Percentiles rank a stretch among this genome's conserved stretches.
phyloP scores from a whole-genome alignment of 2,113 vertebrate genomes.

The Pterocles orientalis region DNA sequence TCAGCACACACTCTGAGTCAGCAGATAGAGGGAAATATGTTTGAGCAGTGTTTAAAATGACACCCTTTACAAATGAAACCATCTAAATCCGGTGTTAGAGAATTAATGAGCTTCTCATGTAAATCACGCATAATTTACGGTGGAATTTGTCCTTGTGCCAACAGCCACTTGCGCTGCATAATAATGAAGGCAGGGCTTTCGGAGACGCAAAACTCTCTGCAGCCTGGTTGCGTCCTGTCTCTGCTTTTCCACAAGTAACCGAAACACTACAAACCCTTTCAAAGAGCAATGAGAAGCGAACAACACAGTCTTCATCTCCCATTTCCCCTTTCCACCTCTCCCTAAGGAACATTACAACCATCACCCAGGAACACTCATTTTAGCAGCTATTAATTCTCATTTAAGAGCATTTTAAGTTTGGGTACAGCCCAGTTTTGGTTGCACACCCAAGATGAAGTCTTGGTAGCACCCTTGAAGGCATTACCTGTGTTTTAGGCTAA shows the following conservation, averaged over 20 bases:
- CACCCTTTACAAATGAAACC: constrained; percentile 75
- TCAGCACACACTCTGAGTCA: constrained; percentile 34
- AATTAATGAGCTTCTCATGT: constrained; percentile 83
- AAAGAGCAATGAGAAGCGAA: background rate
- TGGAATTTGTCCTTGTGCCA: constrained; percentile 78
- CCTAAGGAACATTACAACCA: background rate
- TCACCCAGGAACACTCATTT: background rate
- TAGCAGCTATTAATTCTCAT: background rate
- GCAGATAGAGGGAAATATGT: constrained; percentile 38
- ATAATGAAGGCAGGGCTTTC: constrained; percentile 73
- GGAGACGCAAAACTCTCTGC: constrained; percentile 5
- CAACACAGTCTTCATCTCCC: background rate
- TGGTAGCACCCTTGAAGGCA: accelerated
- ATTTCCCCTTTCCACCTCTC: background rate
- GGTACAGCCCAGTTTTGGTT: background rate
- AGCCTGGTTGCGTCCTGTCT: background rate
- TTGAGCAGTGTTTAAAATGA: constrained; percentile 66
- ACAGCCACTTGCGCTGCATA: constrained; percentile 78
- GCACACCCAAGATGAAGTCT: background rate
- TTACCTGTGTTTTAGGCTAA: background rate
- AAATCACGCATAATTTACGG: constrained; percentile 83
- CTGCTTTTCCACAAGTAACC: background rate
- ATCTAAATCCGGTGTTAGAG: constrained; percentile 75
- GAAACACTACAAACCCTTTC: background rate
- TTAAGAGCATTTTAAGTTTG: background rate